A percentile compares a stretch with the other conserved stretches of the same genome.
phyloP scores from a whole-genome alignment of 2,113 vertebrate species.

The Vicugna pacos region DNA sequence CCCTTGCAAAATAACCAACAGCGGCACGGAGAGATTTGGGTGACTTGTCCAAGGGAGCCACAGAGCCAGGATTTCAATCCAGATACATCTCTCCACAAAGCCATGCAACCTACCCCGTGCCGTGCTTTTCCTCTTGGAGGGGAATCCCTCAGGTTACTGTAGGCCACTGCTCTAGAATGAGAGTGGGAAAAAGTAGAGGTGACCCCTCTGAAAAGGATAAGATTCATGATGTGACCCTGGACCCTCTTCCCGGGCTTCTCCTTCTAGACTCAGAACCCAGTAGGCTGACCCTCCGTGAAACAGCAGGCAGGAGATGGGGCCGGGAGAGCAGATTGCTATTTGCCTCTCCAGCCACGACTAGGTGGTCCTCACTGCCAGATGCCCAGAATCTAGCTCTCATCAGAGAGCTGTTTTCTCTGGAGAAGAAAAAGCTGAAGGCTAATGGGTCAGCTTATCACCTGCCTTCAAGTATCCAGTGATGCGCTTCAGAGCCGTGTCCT shows the following conservation, averaged over 20 bases:
- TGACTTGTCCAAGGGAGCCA: too few species aligned
- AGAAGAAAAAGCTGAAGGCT: background rate
- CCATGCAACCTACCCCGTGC: fast-evolving
- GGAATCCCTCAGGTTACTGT: background rate
- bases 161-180: background rate
- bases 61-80: background rate
- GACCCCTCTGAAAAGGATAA: background rate
- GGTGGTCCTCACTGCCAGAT: background rate
- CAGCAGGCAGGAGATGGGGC: background rate
- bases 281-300: background rate
- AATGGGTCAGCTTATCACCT: background rate
- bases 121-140: background rate
- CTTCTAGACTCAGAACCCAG: background rate
- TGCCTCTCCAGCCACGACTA: too few species aligned
- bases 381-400: background rate
- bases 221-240: background rate
- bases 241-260: background rate
- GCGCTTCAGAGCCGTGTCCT: background rate
- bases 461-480: background rate
- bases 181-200: background rate
- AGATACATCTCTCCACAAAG: background rate
- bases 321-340: fast-evolving
- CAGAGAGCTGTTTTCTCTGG: background rate
- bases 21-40: background rate
- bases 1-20: background rate